Evolutionary conservation across 2,113 vertebrate genomes (phyloP).

Genomic region (Periophthalmus modestus): DNA sequence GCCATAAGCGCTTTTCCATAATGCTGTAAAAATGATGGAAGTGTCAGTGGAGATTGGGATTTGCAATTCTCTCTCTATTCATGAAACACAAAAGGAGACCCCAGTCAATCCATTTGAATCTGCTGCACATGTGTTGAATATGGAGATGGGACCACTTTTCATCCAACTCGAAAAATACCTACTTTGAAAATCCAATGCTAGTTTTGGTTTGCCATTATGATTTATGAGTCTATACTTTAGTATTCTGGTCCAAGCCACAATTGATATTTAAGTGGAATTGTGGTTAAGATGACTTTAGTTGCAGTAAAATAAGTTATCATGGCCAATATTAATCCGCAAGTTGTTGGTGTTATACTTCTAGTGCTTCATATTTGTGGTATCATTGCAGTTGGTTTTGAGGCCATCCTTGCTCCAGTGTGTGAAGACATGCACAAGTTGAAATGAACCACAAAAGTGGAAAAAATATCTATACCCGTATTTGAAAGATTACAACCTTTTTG

Average conservation of each 20-base stretch:
- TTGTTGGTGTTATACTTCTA: too few species aligned
- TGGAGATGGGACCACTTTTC: not conserved
- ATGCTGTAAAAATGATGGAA: not conserved
- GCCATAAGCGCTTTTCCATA: slow-evolving; percentile 6
- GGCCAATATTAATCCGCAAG: too few species aligned
- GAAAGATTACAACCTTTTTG: too few species aligned
- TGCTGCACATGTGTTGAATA: slow-evolving; percentile 40
- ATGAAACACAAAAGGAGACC: slow-evolving; percentile 26
- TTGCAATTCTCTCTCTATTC: slow-evolving; percentile 23
- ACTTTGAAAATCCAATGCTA: not conserved
- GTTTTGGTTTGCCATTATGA: not conserved
- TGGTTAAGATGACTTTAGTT: not conserved
- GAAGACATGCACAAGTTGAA: too few species aligned
- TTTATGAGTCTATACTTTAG: not conserved
- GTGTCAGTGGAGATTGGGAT: not conserved
- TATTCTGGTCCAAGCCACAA: not conserved
- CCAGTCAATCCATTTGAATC: slow-evolving; percentile 45
- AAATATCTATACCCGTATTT: too few species aligned
- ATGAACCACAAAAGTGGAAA: too few species aligned
- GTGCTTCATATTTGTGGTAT: too few species aligned
- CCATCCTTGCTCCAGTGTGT: too few species aligned
- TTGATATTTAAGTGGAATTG: not conserved
- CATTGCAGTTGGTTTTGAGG: too few species aligned
- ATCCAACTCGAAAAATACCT: slow-evolving; percentile 4
- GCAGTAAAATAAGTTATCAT: too few species aligned